Percentiles rank a stretch among this genome's conserved stretches.
Conservation (phyloP, 2,113 vertebrate species). For the Alligator sinensis region DNA sequence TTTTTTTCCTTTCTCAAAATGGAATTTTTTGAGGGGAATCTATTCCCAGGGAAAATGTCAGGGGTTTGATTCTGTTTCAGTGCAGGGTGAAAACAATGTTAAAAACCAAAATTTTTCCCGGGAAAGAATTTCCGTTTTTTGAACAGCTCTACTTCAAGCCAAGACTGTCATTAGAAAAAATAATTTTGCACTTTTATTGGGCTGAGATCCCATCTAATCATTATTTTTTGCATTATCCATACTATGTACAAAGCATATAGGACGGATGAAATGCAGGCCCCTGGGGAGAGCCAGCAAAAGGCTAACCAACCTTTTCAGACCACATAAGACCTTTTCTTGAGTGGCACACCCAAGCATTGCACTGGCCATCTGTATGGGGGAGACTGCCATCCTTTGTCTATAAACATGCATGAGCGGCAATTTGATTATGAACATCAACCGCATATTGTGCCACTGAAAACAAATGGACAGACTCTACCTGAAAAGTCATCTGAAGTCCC, state of each 20-base stretch:
- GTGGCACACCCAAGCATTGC: neutral
- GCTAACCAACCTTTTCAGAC: neutral
- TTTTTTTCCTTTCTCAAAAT: constrained; percentile 36
- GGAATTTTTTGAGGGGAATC: neutral
- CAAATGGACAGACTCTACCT: neutral
- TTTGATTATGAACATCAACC: neutral
- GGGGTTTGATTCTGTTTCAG: too few relatives aligned
- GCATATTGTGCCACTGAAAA: neutral
- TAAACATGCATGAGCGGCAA: neutral
- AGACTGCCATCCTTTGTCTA: neutral
- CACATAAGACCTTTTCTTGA: neutral
- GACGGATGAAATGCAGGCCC: neutral
- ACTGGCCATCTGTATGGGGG: fast-evolving
- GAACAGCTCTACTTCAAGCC: neutral
- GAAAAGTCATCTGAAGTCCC: neutral
- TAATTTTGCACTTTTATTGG: neutral
- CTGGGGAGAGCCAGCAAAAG: neutral
- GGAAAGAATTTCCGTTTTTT: neutral
- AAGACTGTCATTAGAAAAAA: neutral
- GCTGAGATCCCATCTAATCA: neutral
- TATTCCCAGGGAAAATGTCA: neutral
- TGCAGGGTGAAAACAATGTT: neutral
- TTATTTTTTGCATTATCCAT: neutral
- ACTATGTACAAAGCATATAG: neutral
- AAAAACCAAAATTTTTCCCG: neutral